Evolutionary conservation across 2,797 vertebrate genomes (phyloP), one percentile per base, ranked within the genome.

Genomic region (Selene dorsalis): DNA sequence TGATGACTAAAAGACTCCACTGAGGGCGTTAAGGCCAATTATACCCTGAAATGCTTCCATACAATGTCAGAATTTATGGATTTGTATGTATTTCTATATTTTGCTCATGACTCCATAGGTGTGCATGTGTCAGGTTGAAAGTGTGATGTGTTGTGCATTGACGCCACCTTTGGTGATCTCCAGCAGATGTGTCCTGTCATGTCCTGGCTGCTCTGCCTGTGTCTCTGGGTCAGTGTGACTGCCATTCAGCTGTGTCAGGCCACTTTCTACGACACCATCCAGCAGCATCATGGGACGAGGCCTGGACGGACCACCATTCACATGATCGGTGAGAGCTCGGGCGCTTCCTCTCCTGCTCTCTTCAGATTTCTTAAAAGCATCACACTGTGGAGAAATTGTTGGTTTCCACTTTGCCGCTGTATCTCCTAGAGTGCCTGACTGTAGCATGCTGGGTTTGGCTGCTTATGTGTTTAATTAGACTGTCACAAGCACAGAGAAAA

Each of bases 161-260:
- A 91, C 84, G 81, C 60, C 74, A 80, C 84, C 73, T 88, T 82
- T 89, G 68, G 76, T 22, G 76, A 73, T 88, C 75, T 71, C 67
- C 26, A 91, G 88, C 92, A 95, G 95, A 95, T 93, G 94, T 92
- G 94, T 94, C 96, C 97, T 95, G 96, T 97, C 94, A 99, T 98
- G 98, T 97, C 98, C 95, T 98, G 97, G 97, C 93, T 97, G 94
- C 94, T 98, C 94, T 98, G 96, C 95, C 93, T 99, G 95, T 97
- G 96, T 95, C 94, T 99, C 94, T 98, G 98, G 97, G 96, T 98
- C 95, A 97, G 96, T 93, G 94, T 97, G 90, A 96, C 96, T 80
- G 96, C 96, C 83, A 93, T 98, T 94, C 95, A 98, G 91, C 95
- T 97, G 90, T 97, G 97, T 94, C 97, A 98, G 90, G 97, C 96